Percentiles rank a stretch among this genome's conserved stretches.
These are phyloP conservation scores for Elysia crispata DNA, from an alignment of 2,888 invertebrate genomes.

Conservation along the genomic window DNA sequence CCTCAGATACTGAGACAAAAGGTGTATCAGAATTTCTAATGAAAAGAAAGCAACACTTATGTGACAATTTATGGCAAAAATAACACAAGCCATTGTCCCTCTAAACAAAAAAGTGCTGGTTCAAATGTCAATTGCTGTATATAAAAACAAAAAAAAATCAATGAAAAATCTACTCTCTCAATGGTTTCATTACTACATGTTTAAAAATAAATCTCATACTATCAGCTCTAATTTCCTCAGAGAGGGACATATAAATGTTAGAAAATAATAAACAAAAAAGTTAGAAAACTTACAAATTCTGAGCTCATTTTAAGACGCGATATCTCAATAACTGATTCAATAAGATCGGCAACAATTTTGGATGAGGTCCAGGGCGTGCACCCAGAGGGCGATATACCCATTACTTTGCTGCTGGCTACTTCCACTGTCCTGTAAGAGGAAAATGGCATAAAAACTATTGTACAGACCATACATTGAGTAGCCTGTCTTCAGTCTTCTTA, in stretches of 20 bases:
- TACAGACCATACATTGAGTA: no score
- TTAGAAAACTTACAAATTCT: slow-evolving; percentile 83
- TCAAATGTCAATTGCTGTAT: no score
- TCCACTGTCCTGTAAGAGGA: slow-evolving; percentile 64
- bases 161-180: no score
- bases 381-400: slow-evolving; percentile 59
- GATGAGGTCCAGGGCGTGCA: slow-evolving; percentile 79
- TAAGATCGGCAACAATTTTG: slow-evolving; percentile 88
- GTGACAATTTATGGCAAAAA: background rate
- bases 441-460: no score
- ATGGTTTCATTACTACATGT: no score
- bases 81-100: background rate
- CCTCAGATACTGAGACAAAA: no score
- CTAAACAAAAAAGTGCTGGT: no score
- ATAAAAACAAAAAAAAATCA: no score
- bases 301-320: slow-evolving; percentile 86
- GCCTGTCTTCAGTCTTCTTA: no score
- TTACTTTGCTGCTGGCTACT: slow-evolving; percentile 69
- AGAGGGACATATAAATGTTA: no score
- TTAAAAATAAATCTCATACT: no score
- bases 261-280: background rate
- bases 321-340: slow-evolving; percentile 89
- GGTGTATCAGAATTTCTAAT: background rate
- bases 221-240: no score
- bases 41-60: background rate